Conservation (phyloP, 2,113 vertebrate genomes). For the Hystrix brachyura region DNA sequence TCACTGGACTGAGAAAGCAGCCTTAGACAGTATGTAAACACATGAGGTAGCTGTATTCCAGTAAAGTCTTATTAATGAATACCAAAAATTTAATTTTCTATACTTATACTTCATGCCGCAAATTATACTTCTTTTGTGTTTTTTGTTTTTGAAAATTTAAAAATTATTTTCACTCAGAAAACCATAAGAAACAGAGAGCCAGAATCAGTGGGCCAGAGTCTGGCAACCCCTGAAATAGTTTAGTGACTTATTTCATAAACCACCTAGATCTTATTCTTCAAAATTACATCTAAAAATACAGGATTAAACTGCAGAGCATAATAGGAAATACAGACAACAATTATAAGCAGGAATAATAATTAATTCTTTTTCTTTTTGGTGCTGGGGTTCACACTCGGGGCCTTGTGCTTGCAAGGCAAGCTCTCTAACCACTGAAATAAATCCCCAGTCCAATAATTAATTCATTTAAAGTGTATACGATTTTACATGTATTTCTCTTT, state of each 20-base stretch:
- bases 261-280: not conserved
- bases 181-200: not conserved
- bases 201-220: not conserved
- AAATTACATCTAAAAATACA: not conserved
- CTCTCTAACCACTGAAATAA: too few relatives aligned
- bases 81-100: conserved; percentile 12
- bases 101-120: not conserved
- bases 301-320: not conserved
- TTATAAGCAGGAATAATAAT: not conserved
- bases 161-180: not conserved
- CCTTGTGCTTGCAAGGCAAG: too few relatives aligned
- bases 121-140: not conserved
- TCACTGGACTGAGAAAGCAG: not conserved
- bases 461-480: not conserved
- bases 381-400: too few relatives aligned
- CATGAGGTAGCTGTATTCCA: not conserved
- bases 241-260: conserved; percentile 11
- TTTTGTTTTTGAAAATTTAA: not conserved
- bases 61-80: not conserved
- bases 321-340: not conserved
- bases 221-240: not conserved
- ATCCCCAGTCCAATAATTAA: not conserved
- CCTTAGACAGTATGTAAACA: not conserved
- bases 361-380: not conserved
- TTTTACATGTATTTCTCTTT: not conserved